A percentile compares a stretch with the other conserved stretches of the same genome.
Conservation (phyloP, 2,888 invertebrate genomes). For the Cerastis leucographa region DNA sequence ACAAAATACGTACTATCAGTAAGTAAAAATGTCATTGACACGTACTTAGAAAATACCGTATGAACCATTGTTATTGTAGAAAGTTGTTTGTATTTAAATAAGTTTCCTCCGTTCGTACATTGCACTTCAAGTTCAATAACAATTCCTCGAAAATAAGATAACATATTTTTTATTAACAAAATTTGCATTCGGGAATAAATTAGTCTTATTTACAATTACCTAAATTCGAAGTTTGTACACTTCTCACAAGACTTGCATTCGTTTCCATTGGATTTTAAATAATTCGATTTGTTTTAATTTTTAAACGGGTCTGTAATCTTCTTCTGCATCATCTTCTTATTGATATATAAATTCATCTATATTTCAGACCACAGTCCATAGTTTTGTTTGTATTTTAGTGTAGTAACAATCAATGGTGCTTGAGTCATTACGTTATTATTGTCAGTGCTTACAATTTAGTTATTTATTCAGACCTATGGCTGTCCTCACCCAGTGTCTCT, state of each 20-base stretch:
- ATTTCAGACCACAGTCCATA: background rate
- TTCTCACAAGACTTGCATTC: background rate
- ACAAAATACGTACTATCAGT: conserved; percentile 53
- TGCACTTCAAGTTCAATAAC: conserved; percentile 57
- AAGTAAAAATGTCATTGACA: conserved; percentile 74
- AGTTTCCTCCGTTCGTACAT: conserved; percentile 67
- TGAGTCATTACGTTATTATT: background rate
- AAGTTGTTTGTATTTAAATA: conserved; percentile 82
- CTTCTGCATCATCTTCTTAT: background rate
- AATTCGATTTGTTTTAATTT: background rate
- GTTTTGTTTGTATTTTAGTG: background rate
- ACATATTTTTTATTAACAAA: conserved; percentile 30
- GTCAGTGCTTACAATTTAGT: background rate
- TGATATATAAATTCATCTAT: background rate
- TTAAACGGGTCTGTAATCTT: background rate
- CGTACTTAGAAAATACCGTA: conserved; percentile 70
- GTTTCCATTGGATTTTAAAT: background rate
- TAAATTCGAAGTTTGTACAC: background rate
- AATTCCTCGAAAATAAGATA: conserved; percentile 33
- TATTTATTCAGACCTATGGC: background rate
- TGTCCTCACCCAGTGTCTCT: background rate
- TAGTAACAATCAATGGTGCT: background rate
- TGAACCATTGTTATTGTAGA: conserved; percentile 73
- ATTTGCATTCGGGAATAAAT: conserved; percentile 8
- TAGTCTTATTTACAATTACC: conserved; percentile 11